Conservation (phyloP, 2,113 vertebrate species). For the Otolemur garnettii region DNA sequence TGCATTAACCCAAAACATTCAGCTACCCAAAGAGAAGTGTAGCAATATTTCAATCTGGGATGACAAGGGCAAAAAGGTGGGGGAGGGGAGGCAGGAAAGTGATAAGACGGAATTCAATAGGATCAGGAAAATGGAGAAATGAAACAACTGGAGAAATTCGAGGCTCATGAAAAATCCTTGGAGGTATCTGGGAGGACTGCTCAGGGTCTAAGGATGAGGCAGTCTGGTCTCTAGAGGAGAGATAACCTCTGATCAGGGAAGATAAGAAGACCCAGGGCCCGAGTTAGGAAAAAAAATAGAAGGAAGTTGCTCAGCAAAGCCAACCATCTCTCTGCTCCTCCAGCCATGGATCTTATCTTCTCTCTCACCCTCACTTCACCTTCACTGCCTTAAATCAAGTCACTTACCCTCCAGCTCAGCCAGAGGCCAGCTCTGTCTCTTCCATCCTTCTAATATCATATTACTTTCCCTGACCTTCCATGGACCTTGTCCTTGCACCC, state of each 20-base stretch:
- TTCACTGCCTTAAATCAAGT: rapidly evolving
- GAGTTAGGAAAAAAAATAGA: not conserved
- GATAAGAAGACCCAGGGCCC: not conserved
- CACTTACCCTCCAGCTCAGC: not conserved
- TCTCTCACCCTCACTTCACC: not conserved
- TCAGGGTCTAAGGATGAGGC: not conserved
- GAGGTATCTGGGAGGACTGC: not conserved
- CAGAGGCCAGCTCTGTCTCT: not conserved
- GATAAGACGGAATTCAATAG: not conserved
- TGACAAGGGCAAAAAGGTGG: not conserved
- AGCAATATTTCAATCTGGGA: not conserved
- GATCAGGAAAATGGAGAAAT: not conserved
- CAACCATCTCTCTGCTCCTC: not conserved
- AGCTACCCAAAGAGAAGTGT: not conserved
- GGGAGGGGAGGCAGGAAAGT: not conserved
- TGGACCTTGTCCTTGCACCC: no score
- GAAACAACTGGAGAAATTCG: not conserved
- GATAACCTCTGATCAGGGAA: not conserved
- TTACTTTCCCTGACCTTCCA: rapidly evolving
- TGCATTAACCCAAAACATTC: not conserved
- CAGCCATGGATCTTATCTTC: not conserved
- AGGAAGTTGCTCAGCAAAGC: rapidly evolving
- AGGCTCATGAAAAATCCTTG: not conserved
- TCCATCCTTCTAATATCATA: not conserved
- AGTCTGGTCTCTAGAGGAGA: rapidly evolving